Conservation (phyloP, 2,888 invertebrate genomes). For the Eilema griseolum region DNA sequence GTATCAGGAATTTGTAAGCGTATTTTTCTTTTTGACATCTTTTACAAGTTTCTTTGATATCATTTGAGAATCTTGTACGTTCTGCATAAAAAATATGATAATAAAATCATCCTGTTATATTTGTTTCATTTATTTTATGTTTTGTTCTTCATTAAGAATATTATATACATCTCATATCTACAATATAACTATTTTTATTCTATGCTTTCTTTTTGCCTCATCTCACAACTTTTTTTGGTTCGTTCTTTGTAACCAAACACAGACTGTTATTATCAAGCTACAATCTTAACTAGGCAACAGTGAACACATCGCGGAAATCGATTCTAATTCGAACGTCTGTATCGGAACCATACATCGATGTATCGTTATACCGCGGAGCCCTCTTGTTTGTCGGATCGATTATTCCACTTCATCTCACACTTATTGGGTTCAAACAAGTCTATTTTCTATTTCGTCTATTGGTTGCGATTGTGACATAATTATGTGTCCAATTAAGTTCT, state of each 20-base stretch:
- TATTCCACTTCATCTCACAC: constrained; percentile 83
- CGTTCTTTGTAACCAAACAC: not conserved
- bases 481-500: constrained; percentile 28
- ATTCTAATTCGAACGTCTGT: constrained; percentile 67
- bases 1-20: constrained; percentile 30
- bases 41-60: constrained; percentile 21
- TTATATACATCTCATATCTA: not conserved
- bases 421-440: constrained; percentile 76
- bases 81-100: not conserved
- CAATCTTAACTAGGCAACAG: constrained; percentile 50
- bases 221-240: not conserved
- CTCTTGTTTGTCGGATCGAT: constrained; percentile 85
- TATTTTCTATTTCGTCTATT: constrained; percentile 42
- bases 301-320: constrained; percentile 66
- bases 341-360: constrained; percentile 66
- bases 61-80: constrained; percentile 10
- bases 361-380: constrained; percentile 69
- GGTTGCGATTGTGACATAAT: constrained; percentile 42
- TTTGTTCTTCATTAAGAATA: not conserved
- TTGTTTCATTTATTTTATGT: constrained; percentile 8
- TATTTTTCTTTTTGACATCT: constrained; percentile 33
- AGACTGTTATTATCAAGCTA: constrained; percentile 10
- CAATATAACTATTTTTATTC: not conserved
- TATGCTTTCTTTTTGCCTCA: not conserved
- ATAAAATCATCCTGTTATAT: not conserved